Base-by-base conservation (phyloP, 2,113 vertebrate genomes). In the Deroptyus accipitrinus region DNA sequence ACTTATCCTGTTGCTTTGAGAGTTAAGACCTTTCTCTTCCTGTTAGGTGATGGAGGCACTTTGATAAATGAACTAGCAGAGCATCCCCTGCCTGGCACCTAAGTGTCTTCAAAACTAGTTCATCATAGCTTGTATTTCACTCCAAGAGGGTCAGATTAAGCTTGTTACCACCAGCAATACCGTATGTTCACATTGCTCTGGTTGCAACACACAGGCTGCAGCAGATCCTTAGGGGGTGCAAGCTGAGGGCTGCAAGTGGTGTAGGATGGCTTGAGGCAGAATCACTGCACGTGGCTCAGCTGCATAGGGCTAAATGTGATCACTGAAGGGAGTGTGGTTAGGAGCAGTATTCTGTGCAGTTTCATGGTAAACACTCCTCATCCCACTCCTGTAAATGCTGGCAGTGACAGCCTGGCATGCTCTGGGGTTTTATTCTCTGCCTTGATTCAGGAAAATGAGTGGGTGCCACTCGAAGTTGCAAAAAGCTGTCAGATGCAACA, bases 401-500 rank as follows among this genome's bases (percentile, higher is more conserved):
- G 89, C 86, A 73, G 77, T 72, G 80, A 77, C 23, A 17, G 63
- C 57, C 73, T 7, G 16, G 74, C 37, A 16, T 27, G 74, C 57
- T 88, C 62, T 48, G 68, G 72, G 28, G 31, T 64, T 95, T 94
- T 94, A 46, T 95, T 86, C 88, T 86, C 80, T 86, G 51, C 4
- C 2, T 81, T 68, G 39, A 92, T 91, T 94, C 84, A 87, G 88
- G 78, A 89, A 85, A 93, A 89, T 9, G 83, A 2, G 70, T 95
- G 88, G 94, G 91, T 92, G 91, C 77, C 70, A 63, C 88, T 96
- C 59, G 10, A 49, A 86, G 67, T 49, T 92, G 81, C 95, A 82
- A 84, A 86, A 88, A 94, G 80, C 88, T 89, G 90, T 96, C 94
- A 92, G 74, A 94, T 92, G 41, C 73, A 86, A 87, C 77, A 78